Base-by-base conservation (phyloP, 2,113 vertebrate genomes). In the Centropristis striata region DNA sequence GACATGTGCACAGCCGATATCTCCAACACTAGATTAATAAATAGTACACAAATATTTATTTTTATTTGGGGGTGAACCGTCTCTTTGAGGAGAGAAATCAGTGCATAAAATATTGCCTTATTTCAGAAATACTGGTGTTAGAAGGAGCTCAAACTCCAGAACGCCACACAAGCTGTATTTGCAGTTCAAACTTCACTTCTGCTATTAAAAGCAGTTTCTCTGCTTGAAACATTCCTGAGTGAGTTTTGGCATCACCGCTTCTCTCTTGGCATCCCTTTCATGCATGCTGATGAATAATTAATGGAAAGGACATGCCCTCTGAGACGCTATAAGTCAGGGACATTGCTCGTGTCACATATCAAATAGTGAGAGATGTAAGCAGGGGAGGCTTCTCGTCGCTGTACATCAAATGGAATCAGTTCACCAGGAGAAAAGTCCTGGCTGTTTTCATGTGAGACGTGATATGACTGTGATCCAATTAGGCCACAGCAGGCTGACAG, bases 251-350 rank as follows among this genome's bases (percentile, higher is more conserved):
- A 36, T 74, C 68, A 1, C 21, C 10, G 2, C 47, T 16, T 23
- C 65, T 72, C 75, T 76, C 37, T 53, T 78, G 71, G 72, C 64
- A 0, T 69, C 74, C 4, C 60, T 69, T 72, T 85, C 44, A 77
- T 78, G 65, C 39, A 0, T n/a, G 2, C n/a, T 8, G 72, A 64
- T 90, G 46, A 87, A 90, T 85, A 81, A 85, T 86, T 75, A 41
- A 89, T 57, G 7, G 42, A n/a, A 27, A 83, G 71, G 76, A 88
- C 76, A 66, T 55, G 65, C 41, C 73, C 60, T 46, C 60, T 75
- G 81, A 81, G 83, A 81, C 36, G 60, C 36, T 81, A 66, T 78
- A 78, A 78, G 71, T 63, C 37, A 21, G 65, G 58, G 50, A 85
- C 32, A 28, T 55, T 58, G 49, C 64, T 70, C 61, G 25, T 85